Evolutionary conservation across 2,113 vertebrate genomes (phyloP), one percentile per base, ranked within the genome.

Genomic region (Turdus rufiventris): DNA sequence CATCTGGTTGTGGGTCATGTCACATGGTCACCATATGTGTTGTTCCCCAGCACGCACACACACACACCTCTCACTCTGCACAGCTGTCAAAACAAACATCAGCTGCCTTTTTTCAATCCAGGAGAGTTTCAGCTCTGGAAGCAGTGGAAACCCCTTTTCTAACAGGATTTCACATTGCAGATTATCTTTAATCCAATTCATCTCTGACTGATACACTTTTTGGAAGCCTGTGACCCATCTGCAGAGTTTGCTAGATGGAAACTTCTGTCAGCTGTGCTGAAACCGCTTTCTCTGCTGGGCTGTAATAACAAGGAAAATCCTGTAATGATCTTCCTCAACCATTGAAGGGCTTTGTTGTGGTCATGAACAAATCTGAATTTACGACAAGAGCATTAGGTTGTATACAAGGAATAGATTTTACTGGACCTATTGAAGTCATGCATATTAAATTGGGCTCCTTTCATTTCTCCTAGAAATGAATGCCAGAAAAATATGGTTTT

Each of bases 31-130:
- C 94, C 96, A 97, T 95, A 95, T 97, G 96, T 94, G 89, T 72
- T 94, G 76, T 66, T 95, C 81, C 89, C 71, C 70, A 0, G 94
- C 96, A 93, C 2, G 45, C 89, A 85, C 91, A 73, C 85, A 73
- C 85, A 91, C 94, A 88, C 93, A 86, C 94, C 94, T 93, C 94
- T 93, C 68, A 36, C 93, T 93, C 94, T 24, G 53, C 54, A 14
- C 96, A 97, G 96, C 97, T 97, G 97, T 96, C 92, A 94, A 97
- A 97, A 97, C 95, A 97, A 97, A 96, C 92, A 94, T 97, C 96
- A 96, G 95, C 96, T 96, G 96, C 89, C 91, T 91, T 89, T 88
- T 70, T 85, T 94, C 92, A 91, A 9, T 94, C 71, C 93, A 84
- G 85, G 86, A 84, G 87, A 70, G 61, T 83, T 94, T 77, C 83